phyloP scores from a whole-genome alignment of 2,888 invertebrate genomes.

The Octonoba sinensis region DNA sequence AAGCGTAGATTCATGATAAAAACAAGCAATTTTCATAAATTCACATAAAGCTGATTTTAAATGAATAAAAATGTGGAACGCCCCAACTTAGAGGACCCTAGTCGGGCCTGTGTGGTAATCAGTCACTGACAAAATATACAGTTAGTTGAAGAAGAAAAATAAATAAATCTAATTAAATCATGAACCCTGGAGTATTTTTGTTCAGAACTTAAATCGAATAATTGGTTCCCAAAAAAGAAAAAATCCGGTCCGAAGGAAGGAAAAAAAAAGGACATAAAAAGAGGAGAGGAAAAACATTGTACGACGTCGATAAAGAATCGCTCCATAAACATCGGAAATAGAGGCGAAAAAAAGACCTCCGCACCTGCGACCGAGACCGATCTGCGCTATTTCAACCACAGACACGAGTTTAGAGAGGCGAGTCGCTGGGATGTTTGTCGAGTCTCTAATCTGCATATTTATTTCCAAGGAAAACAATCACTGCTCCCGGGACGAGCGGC shows the following conservation, averaged over 20 bases:
- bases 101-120: too few species aligned
- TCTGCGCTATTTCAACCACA: slow-evolving; percentile 25
- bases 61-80: too few species aligned
- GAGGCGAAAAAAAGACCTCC: slow-evolving; percentile 33
- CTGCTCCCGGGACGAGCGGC: background rate
- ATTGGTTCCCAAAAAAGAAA: background rate
- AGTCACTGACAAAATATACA: too few species aligned
- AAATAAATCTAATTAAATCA: too few species aligned
- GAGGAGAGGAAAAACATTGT: slow-evolving; percentile 23
- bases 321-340: slow-evolving; percentile 44
- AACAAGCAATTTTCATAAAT: too few species aligned
- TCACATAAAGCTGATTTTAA: too few species aligned
- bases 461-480: slow-evolving; percentile 58
- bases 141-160: too few species aligned
- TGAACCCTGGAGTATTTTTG: too few species aligned
- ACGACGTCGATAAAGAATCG: slow-evolving; percentile 51
- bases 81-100: too few species aligned
- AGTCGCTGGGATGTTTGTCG: slow-evolving; percentile 33
- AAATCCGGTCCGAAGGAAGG: background rate
- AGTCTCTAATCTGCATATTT: slow-evolving; percentile 51
- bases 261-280: background rate
- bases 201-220: too few species aligned
- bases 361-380: slow-evolving; percentile 46
- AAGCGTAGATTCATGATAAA: too few species aligned
- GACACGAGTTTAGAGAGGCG: slow-evolving; percentile 1